A percentile compares a stretch with the other conserved stretches of the same genome.
Conservation (phyloP, 2,113 vertebrate species). For the Forbesichthys agassizii region DNA sequence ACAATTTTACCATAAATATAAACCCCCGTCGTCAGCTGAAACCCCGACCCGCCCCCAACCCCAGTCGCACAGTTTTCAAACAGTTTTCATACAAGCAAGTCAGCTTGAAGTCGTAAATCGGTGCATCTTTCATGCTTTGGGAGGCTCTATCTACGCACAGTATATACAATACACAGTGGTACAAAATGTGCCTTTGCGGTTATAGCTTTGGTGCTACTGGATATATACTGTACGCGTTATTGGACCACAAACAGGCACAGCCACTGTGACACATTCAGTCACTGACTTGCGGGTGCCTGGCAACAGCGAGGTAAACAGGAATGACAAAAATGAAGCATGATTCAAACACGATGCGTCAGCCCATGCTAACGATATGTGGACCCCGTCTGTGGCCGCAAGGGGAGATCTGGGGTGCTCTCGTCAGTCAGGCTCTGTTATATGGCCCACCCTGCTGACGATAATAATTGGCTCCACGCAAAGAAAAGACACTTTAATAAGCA, state of each 20-base stretch:
- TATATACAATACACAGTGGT: too few relatives aligned
- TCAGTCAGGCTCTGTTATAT: conserved; percentile 52
- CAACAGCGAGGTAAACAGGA: conserved; percentile 54
- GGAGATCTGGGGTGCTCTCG: neutral
- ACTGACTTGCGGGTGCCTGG: conserved; percentile 49
- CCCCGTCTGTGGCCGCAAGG: neutral
- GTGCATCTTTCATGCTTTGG: too few relatives aligned
- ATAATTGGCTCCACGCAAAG: conserved; percentile 21
- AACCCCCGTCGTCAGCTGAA: too few relatives aligned
- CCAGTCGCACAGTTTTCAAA: too few relatives aligned
- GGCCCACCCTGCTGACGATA: conserved; percentile 16
- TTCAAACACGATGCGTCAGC: conserved; percentile 61
- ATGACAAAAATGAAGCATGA: conserved; percentile 66
- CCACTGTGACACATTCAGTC: conserved; percentile 62
- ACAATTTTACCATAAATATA: too few relatives aligned
- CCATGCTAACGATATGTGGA: conserved; percentile 52
- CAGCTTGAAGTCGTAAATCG: too few relatives aligned
- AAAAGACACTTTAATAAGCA: conserved; percentile 22
- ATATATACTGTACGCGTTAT: too few relatives aligned
- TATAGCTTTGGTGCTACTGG: too few relatives aligned
- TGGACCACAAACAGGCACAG: conserved; percentile 38
- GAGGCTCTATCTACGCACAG: too few relatives aligned
- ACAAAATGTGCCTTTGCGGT: too few relatives aligned
- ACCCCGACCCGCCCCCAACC: too few relatives aligned
- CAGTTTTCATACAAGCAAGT: too few relatives aligned